These are phyloP conservation scores for Parasteatoda tepidariorum DNA, from an alignment of 1,140 invertebrate species.

Conservation along the genomic window DNA sequence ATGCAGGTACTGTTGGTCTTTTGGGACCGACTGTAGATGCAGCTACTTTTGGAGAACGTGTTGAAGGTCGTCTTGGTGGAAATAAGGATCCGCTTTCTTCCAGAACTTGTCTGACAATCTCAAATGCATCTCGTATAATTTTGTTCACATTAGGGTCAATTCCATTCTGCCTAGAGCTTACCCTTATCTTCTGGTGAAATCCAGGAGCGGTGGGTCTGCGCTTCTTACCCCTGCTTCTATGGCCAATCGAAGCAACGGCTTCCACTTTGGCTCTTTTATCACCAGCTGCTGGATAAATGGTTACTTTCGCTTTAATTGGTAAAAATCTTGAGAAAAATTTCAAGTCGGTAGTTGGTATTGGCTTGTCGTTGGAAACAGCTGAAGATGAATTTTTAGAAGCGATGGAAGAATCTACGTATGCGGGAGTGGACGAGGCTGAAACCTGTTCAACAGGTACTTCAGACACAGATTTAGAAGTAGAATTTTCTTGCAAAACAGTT, in stretches of 20 bases:
- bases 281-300: background rate
- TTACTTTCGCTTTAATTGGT: constrained; percentile 22
- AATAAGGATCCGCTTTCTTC: background rate
- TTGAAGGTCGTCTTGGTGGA: background rate
- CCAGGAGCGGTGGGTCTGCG: background rate
- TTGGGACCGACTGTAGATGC: background rate
- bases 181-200: background rate
- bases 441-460: background rate
- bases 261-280: constrained; percentile 1
- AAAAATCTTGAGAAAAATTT: background rate
- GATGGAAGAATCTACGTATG: too few species aligned
- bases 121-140: constrained; percentile 16
- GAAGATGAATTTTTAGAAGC: background rate
- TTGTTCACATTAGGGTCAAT: background rate
- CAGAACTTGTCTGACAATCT: constrained; percentile 27
- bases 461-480: background rate
- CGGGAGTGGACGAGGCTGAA: too few species aligned
- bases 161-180: background rate
- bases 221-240: background rate
- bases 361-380: too few species aligned
- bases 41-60: background rate
- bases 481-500: background rate
- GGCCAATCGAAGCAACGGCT: constrained; percentile 4
- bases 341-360: background rate
- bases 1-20: background rate